Evolutionary conservation across 2,113 vertebrate genomes (phyloP).

Genomic region (Deroptyus accipitrinus): DNA sequence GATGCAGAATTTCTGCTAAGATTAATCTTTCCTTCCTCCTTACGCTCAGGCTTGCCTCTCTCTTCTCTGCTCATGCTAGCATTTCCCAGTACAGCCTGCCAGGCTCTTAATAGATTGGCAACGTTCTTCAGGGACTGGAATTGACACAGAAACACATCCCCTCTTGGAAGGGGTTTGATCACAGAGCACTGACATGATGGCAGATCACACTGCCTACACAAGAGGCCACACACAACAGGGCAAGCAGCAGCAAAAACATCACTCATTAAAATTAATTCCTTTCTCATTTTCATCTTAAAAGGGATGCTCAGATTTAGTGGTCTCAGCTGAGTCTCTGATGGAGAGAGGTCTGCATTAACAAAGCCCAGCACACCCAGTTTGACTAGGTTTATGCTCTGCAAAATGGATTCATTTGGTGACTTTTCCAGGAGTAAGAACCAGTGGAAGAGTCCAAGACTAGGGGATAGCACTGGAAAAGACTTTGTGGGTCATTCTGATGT

Average conservation of each 20-base stretch:
- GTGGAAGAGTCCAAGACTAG: neutral
- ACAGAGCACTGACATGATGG: constrained; percentile 57
- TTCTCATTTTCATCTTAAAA: constrained; percentile 71
- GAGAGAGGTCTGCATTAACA: constrained; percentile 50
- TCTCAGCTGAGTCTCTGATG: constrained; percentile 52
- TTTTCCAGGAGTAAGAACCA: neutral
- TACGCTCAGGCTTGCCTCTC: neutral
- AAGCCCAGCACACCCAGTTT: constrained; percentile 32
- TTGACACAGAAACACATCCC: constrained; percentile 66
- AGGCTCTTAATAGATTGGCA: constrained; percentile 69
- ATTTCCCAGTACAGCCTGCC: constrained; percentile 50
- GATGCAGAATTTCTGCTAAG: constrained; percentile 34
- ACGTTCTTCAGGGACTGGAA: constrained; percentile 54
- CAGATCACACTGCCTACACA: constrained; percentile 51
- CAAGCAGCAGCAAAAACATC: constrained; percentile 52
- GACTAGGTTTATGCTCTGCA: constrained; percentile 14
- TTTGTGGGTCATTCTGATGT: neutral
- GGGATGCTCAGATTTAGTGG: constrained; percentile 58
- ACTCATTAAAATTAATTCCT: constrained; percentile 74
- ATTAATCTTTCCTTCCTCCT: constrained; percentile 30
- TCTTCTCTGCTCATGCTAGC: constrained; percentile 19
- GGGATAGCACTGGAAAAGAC: neutral
- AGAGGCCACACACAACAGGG: constrained; percentile 33
- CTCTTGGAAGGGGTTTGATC: constrained; percentile 60
- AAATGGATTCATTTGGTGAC: neutral